Conservation (phyloP, 2,113 vertebrate genomes). For the Patagioenas fasciata region DNA sequence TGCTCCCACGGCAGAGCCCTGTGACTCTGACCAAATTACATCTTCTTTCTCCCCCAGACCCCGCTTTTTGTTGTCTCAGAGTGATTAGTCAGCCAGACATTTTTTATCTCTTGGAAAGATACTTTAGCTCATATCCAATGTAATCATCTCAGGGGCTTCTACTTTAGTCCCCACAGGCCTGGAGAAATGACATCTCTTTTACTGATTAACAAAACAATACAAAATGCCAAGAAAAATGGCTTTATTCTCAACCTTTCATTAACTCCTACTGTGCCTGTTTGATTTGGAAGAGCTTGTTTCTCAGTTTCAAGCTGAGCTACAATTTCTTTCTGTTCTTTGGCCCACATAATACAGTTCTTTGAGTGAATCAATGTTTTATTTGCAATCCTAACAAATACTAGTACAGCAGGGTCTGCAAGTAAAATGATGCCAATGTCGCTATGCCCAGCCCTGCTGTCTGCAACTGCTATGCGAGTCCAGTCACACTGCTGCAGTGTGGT, state of each 20-base stretch:
- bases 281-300: neutral
- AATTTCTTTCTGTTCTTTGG: neutral
- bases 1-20: neutral
- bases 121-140: conserved; percentile 44
- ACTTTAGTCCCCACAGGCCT: conserved; percentile 34
- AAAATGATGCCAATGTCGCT: neutral
- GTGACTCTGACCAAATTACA: neutral
- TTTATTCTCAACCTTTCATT: conserved; percentile 23
- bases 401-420: neutral
- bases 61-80: neutral
- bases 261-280: conserved; percentile 29
- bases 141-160: conserved; percentile 61
- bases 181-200: conserved; percentile 33
- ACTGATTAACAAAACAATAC: conserved; percentile 65
- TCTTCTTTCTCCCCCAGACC: neutral
- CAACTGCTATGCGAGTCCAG: neutral
- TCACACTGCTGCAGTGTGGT: neutral
- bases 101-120: conserved; percentile 71
- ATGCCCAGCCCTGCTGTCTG: neutral
- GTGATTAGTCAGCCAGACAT: conserved; percentile 68
- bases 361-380: neutral
- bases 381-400: neutral
- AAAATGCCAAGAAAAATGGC: conserved; percentile 25
- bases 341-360: neutral
- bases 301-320: neutral